These are phyloP conservation scores for Chironomus tepperi DNA, from an alignment of 1,140 invertebrate genomes.

Conservation along the genomic window DNA sequence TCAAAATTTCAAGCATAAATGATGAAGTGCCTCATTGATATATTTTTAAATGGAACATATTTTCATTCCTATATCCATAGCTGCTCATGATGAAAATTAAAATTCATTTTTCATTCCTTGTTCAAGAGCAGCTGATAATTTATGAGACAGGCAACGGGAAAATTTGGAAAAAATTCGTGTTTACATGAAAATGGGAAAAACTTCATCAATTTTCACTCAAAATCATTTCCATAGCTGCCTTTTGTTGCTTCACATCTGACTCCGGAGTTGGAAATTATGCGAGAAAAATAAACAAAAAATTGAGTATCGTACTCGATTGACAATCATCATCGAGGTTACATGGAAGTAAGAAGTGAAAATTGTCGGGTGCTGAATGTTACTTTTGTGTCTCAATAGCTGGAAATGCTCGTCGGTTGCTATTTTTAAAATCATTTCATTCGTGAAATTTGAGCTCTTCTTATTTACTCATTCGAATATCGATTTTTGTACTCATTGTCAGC, in stretches of 20 bases:
- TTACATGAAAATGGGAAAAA: not conserved
- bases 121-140: not conserved
- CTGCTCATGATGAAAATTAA: not conserved
- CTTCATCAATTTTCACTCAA: not conserved
- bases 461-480: too few species aligned
- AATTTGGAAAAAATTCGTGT: not conserved
- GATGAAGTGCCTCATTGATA: slow-evolving; percentile 22
- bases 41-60: slow-evolving; percentile 11
- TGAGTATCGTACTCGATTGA: not conserved
- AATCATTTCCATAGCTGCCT: not conserved
- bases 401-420: not conserved
- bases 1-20: not conserved
- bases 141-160: not conserved
- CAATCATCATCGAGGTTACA: not conserved
- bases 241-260: not conserved
- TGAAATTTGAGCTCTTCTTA: not conserved
- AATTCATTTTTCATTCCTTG: slow-evolving; percentile 16
- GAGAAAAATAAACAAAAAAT: slow-evolving; percentile 7
- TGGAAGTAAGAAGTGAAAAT: not conserved
- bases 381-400: not conserved
- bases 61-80: not conserved
- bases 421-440: slow-evolving; percentile 9
- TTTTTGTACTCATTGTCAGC: too few species aligned
- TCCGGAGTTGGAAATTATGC: not conserved
- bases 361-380: not conserved